Conservation (phyloP, 2,113 vertebrate species). For the Castor canadensis region DNA sequence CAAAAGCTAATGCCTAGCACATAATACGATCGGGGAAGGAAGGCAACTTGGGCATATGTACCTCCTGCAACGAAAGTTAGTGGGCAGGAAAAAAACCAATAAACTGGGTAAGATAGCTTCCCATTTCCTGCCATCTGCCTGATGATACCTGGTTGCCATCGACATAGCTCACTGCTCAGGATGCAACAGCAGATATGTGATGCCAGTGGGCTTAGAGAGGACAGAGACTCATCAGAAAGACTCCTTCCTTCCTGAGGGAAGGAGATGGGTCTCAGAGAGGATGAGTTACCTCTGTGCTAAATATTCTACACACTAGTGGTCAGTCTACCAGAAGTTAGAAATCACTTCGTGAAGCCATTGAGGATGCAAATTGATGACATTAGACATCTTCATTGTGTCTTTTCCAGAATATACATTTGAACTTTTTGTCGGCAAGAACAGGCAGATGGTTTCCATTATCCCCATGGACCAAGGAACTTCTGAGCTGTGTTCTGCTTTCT, state of each 20-base stretch:
- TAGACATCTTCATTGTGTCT: not conserved
- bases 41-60: not conserved
- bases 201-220: not conserved
- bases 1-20: not conserved
- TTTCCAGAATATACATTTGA: not conserved
- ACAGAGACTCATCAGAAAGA: not conserved
- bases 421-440: not conserved
- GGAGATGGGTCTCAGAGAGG: not conserved
- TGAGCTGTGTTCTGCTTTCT: conserved; percentile 32
- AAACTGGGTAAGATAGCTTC: not conserved
- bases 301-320: not conserved
- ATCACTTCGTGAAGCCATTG: not conserved
- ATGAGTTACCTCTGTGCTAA: not conserved
- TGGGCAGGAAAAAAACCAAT: not conserved
- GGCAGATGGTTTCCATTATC: not conserved
- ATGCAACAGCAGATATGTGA: not conserved
- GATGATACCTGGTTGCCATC: not conserved
- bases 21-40: not conserved
- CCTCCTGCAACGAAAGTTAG: not conserved
- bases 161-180: not conserved
- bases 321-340: not conserved
- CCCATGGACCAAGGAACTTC: not conserved
- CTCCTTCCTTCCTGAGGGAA: too few relatives aligned
- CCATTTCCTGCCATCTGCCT: not conserved
- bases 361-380: not conserved